These are phyloP conservation scores for Struthidea cinerea DNA, from an alignment of 2,113 vertebrate genomes.

Conservation along the genomic window DNA sequence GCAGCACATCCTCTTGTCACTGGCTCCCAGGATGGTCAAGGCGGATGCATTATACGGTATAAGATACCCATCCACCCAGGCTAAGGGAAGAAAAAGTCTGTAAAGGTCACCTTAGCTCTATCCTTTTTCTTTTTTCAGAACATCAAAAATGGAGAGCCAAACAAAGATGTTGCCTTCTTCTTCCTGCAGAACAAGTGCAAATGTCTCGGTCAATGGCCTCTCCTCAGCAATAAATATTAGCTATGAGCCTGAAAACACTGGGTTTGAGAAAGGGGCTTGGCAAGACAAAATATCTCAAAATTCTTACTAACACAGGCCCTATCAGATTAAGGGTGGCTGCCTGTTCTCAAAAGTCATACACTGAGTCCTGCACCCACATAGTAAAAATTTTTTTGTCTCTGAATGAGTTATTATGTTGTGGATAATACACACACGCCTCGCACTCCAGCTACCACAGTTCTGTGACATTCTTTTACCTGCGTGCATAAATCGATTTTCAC, in stretches of 20 bases:
- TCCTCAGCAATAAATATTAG: neutral
- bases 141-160: neutral
- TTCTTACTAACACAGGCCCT: neutral
- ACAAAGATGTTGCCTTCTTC: neutral
- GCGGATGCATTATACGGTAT: neutral
- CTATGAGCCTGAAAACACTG: neutral
- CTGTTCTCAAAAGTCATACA: neutral
- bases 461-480: neutral
- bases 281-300: neutral
- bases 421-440: neutral
- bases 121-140: neutral
- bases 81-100: neutral
- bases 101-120: neutral
- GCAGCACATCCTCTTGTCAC: neutral
- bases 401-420: neutral
- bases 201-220: neutral
- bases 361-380: accelerated
- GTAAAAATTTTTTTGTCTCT: neutral
- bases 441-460: neutral
- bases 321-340: neutral
- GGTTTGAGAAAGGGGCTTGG: neutral
- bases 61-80: neutral
- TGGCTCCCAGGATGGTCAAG: neutral
- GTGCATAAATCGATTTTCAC: neutral
- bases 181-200: neutral